A percentile compares a stretch with the other conserved stretches of the same genome.
Conservation (phyloP, 2,113 vertebrate genomes). For the Suricata suricatta region DNA sequence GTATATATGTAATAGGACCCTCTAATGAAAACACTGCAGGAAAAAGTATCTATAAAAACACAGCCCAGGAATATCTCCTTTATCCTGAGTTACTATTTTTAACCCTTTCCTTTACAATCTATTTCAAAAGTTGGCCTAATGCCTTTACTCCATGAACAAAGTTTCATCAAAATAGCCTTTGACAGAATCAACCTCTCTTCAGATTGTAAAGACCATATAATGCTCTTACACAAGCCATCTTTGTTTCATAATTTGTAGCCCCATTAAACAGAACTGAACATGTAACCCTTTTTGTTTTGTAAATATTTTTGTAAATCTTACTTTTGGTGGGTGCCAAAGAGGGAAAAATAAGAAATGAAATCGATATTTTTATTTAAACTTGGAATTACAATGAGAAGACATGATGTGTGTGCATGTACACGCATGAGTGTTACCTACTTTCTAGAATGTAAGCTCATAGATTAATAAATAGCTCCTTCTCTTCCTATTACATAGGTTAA, state of each 20-base stretch:
- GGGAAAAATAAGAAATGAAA: slow-evolving; percentile 40
- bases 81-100: background rate
- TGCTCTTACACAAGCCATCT: background rate
- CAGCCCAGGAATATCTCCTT: background rate
- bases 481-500: background rate
- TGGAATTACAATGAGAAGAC: background rate
- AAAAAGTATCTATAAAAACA: background rate
- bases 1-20: background rate
- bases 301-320: slow-evolving; percentile 44
- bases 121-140: background rate
- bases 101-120: background rate
- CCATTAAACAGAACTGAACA: slow-evolving; percentile 62
- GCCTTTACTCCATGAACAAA: background rate
- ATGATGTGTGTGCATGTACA: background rate
- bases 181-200: slow-evolving; percentile 43
- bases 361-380: slow-evolving; percentile 44
- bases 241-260: slow-evolving; percentile 23
- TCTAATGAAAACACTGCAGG: background rate
- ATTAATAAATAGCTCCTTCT: background rate
- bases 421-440: background rate
- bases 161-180: background rate
- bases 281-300: background rate
- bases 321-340: background rate
- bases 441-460: background rate
- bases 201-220: background rate